phyloP scores from a whole-genome alignment of 2,797 vertebrate species.

The Cyclopterus lumpus region DNA sequence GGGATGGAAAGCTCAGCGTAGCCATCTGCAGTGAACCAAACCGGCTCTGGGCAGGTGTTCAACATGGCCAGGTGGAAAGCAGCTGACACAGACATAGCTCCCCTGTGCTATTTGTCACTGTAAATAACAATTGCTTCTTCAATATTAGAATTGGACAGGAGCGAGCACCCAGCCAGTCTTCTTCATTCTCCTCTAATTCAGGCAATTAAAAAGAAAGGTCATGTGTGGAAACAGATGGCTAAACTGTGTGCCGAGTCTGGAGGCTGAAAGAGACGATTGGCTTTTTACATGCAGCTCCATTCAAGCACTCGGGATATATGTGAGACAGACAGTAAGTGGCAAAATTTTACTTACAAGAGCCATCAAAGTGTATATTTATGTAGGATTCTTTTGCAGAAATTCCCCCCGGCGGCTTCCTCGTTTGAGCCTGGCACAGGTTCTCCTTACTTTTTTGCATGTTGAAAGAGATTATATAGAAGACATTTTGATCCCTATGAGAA shows the following conservation, averaged over 20 bases:
- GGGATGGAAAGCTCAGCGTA: constrained; percentile 70
- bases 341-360: constrained; percentile 43
- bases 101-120: constrained; percentile 71
- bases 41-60: constrained; percentile 79
- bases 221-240: constrained; percentile 80
- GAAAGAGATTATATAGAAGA: constrained; percentile 11
- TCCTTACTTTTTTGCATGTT: constrained; percentile 25
- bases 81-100: constrained; percentile 76
- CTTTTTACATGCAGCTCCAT: constrained; percentile 61
- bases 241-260: constrained; percentile 62
- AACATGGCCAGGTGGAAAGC: constrained; percentile 81
- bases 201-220: constrained; percentile 84
- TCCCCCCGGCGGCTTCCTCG: constrained; percentile 11
- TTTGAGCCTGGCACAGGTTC: constrained; percentile 6
- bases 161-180: constrained; percentile 63
- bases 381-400: constrained; percentile 26
- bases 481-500: constrained; percentile 7
- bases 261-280: constrained; percentile 72
- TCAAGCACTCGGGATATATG: constrained; percentile 54
- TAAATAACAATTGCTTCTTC: constrained; percentile 79
- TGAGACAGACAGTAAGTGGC: constrained; percentile 48
- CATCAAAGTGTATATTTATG: constrained; percentile 40
- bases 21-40: constrained; percentile 75
- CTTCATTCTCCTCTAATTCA: constrained; percentile 77
- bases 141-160: constrained; percentile 73